Conservation (phyloP, 2,888 invertebrate genomes). For the Eledona agricola region DNA sequence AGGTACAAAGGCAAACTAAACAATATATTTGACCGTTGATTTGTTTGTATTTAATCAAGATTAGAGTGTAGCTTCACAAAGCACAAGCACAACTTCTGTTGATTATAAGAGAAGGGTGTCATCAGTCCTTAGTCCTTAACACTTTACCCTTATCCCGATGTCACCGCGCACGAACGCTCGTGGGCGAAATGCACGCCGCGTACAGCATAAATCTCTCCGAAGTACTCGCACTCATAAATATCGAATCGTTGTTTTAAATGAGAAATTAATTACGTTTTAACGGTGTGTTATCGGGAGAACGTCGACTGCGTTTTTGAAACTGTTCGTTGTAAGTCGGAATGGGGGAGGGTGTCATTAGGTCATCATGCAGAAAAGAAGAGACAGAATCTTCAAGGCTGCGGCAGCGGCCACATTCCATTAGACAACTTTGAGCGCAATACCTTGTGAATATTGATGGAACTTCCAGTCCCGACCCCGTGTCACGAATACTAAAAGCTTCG, state of each 20-base stretch:
- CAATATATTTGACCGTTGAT: too few relatives aligned
- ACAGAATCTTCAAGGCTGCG: conserved; percentile 40
- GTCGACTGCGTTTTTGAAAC: conserved; percentile 31
- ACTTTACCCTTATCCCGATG: conserved; percentile 21
- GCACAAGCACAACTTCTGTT: background rate
- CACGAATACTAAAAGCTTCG: conserved; percentile 51
- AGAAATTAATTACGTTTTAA: conserved; percentile 3
- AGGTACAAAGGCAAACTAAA: too few relatives aligned
- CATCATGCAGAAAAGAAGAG: conserved; percentile 42
- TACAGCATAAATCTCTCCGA: conserved; percentile 29
- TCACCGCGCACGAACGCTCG: conserved; percentile 25
- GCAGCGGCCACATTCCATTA: conserved; percentile 58
- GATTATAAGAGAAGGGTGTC: conserved; percentile 16
- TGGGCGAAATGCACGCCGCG: conserved; percentile 26
- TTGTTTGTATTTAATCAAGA: too few relatives aligned
- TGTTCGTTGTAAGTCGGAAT: conserved; percentile 41
- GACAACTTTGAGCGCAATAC: conserved; percentile 58
- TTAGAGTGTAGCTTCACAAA: background rate
- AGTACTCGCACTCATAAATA: conserved; percentile 15
- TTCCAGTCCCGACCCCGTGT: conserved; percentile 46
- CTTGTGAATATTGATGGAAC: conserved; percentile 59
- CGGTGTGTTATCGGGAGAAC: conserved; percentile 6
- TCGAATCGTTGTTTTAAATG: background rate
- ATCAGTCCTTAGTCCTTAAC: conserved; percentile 26
- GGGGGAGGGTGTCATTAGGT: conserved; percentile 45